Conservation (phyloP, 1,140 invertebrate genomes). For the Nasonia longicornis region DNA sequence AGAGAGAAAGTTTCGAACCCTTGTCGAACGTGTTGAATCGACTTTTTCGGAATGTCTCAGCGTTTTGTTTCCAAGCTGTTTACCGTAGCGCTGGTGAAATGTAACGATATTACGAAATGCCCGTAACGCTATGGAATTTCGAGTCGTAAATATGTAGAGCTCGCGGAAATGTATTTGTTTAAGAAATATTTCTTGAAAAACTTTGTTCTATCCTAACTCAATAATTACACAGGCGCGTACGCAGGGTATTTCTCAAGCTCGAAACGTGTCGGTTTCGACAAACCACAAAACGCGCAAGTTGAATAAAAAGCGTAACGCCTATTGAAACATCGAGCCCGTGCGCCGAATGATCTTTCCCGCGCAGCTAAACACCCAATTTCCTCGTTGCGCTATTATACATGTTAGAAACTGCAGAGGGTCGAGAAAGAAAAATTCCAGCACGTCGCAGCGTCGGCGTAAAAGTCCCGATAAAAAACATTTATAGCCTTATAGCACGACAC, state of each 20-base stretch:
- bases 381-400: background rate
- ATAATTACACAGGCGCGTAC: too few relatives aligned
- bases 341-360: constrained; percentile 6
- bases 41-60: background rate
- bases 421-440: constrained; percentile 20
- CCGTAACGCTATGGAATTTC: background rate
- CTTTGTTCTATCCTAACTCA: too few relatives aligned
- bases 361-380: constrained; percentile 35
- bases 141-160: background rate
- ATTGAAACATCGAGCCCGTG: background rate
- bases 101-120: background rate
- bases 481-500: constrained; percentile 34
- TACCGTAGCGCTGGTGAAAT: background rate
- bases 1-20: background rate
- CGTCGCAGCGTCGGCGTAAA: background rate
- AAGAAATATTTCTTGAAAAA: too few relatives aligned
- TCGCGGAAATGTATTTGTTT: background rate
- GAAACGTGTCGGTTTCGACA: too few relatives aligned
- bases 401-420: background rate
- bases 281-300: too few relatives aligned
- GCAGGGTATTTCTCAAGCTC: too few relatives aligned
- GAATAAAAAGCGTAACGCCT: background rate
- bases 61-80: background rate
- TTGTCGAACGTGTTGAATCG: constrained; percentile 16
- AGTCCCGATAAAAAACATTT: constrained; percentile 24